Evolutionary conservation across 2,888 invertebrate genomes (phyloP).

Genomic region (Tipula confusa): DNA sequence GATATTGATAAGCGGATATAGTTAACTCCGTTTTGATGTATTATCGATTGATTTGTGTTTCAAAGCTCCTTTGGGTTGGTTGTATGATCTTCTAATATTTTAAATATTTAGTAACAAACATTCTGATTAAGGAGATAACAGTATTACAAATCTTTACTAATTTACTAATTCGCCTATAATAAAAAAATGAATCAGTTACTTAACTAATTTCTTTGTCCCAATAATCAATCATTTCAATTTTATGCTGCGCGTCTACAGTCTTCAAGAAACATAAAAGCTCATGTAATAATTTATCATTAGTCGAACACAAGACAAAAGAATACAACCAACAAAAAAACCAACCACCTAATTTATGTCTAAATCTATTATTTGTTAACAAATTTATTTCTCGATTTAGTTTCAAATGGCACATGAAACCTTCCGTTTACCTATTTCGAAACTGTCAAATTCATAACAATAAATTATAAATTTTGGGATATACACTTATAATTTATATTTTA

Average conservation of each 20-base stretch:
- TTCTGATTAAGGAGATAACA: too few species aligned
- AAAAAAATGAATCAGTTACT: not conserved
- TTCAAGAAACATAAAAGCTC: not conserved
- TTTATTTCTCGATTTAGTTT: constrained; percentile 1
- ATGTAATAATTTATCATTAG: constrained; percentile 25
- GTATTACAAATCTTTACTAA: not conserved
- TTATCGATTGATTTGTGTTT: too few species aligned
- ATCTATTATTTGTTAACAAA: constrained; percentile 17
- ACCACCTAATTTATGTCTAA: constrained; percentile 12
- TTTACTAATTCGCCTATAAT: not conserved
- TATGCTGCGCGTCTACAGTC: not conserved
- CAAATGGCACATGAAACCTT: not conserved
- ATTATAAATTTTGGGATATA: not conserved
- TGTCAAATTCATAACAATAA: not conserved
- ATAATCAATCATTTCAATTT: not conserved
- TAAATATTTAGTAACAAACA: too few species aligned
- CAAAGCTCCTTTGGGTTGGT: too few species aligned
- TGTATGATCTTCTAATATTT: too few species aligned
- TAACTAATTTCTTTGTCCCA: not conserved
- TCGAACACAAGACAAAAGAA: not conserved
- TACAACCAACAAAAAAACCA: not conserved
- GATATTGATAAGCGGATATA: too few species aligned
- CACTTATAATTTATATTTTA: not conserved
- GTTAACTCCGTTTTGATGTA: too few species aligned
- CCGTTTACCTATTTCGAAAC: not conserved